Base-by-base conservation (phyloP, 1,140 invertebrate species). In the Drosophila punjabiensis region DNA sequence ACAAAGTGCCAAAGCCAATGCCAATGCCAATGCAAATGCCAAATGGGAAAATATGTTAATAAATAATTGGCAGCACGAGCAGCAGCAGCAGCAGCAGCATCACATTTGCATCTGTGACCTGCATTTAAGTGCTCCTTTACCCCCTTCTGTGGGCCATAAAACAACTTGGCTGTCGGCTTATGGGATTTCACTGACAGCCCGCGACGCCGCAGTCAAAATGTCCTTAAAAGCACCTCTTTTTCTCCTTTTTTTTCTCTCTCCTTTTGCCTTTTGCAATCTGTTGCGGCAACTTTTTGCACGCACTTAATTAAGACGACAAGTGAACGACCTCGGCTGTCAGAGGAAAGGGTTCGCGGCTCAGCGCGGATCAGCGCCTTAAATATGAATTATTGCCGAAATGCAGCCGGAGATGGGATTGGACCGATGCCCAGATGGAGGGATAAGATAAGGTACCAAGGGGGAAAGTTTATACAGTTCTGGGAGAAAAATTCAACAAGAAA, bases 231-330 rank as follows among this genome's bases (percentile, higher is more conserved):
- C 61, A 60, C 45, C 63, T 33, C 37, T 33, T 61, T 47, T 20
- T 45, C 18, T 6, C 11, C n/a, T 18, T 50, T 62, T 70, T 70
- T 71, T 24, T 13, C 3, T 28, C 47, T 9, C 20, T 14, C 3
- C 28, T 6, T 39, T 41, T 18, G 20, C 20, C 66, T 55, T 50
- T 18, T 56, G 67, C 61, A 63, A 64, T 76, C 73, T 76, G 73
- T 52, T 58, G 39, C 68, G 30, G 55, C 74, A 65, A 67, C 66
- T 79, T 78, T 76, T 64, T 77, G 81, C 84, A 65, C 79, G 82
- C 82, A 88, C 85, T 84, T 88, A 88, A 88, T 88, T 88, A 88
- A 88, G 85, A 88, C 78, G 85, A 89, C 85, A 88, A 88, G 85
- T 88, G 85, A 88, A 89, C 85, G 85, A 89, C 85, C 86, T 89